phyloP scores from a whole-genome alignment of 2,113 vertebrate genomes.

The Hippolais icterina region DNA sequence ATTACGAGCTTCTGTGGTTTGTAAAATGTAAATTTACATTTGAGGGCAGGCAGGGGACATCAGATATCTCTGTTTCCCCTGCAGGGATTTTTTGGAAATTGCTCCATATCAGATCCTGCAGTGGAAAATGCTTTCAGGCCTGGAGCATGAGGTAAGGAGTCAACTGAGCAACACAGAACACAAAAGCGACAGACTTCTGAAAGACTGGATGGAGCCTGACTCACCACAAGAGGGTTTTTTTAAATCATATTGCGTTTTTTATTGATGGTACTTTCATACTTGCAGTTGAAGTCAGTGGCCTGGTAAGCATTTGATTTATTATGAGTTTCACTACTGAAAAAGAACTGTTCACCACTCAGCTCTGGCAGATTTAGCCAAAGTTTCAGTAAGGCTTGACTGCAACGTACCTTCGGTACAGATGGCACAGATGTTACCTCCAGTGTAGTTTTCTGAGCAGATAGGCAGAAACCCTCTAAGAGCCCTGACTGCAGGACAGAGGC shows the following conservation, averaged over 20 bases:
- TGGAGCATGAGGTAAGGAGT: not conserved
- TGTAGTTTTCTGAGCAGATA: not conserved
- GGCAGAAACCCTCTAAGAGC: not conserved
- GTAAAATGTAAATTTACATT: conserved; percentile 41
- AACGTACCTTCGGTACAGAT: not conserved
- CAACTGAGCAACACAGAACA: not conserved
- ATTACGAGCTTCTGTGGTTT: conserved; percentile 17
- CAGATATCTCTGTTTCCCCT: conserved; percentile 28
- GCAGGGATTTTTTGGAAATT: conserved; percentile 32
- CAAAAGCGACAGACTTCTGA: not conserved
- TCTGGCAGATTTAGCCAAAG: not conserved
- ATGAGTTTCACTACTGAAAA: not conserved
- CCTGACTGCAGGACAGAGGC: not conserved
- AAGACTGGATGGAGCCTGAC: not conserved
- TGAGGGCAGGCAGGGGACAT: conserved; percentile 5
- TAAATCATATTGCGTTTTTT: not conserved
- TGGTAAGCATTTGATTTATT: not conserved
- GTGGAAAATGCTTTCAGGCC: conserved; percentile 28
- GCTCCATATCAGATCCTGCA: not conserved
- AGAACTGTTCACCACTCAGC: not conserved
- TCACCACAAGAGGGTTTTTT: not conserved
- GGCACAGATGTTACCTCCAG: not conserved
- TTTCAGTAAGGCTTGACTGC: not conserved
- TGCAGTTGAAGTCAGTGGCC: not conserved
- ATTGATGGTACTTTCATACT: not conserved